Evolutionary conservation across 2,888 invertebrate genomes (phyloP), one percentile per base, ranked within the genome.

Genomic region (Cheilosia variabilis): DNA sequence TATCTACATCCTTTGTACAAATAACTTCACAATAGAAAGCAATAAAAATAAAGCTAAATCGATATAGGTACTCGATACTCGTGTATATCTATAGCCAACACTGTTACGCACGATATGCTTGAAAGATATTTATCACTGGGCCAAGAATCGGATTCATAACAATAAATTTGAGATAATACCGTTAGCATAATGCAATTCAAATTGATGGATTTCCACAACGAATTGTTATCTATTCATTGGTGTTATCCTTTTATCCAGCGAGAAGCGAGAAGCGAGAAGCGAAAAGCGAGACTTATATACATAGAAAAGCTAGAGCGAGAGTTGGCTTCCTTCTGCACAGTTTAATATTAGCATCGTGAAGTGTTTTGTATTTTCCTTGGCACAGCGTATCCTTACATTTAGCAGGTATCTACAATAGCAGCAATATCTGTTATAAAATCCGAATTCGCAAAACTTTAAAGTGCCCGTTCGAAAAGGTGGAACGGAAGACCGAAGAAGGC

Each of bases 121-220:
- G 41, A 66, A 10, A 41, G 9, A 55, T 45, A 71, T 55, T 66
- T 71, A 65, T 72, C 37, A 55, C 71, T 27, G n/a, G 41, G 52
- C 34, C 13, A 58, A 55, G 15, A 71, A 68, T 62, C 45, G 60
- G 66, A 72, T 71, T 76, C 55, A 86, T 68, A 65, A 65, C 76
- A 71, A 83, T 83, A 79, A 63, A 83, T 83, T 79, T 62, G 34
- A 68, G 47, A 83, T 78, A 66, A 71, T 71, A 60, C 43, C 73
- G 62, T 73, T 68, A 68, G 66, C 27, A 65, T 84, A 84, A 80
- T 84, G 84, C 84, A 76, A 84, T 84, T 80, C 84, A 75, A 53
- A 73, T 66, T 83, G 83, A 83, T 68, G 68, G 78, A 78, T 79
- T 37, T 76, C 43, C 69, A 71, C 58, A 22, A 45, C 75, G 60